phyloP scores from a whole-genome alignment of 2,888 invertebrate species.

The Heliconius ismenius region DNA sequence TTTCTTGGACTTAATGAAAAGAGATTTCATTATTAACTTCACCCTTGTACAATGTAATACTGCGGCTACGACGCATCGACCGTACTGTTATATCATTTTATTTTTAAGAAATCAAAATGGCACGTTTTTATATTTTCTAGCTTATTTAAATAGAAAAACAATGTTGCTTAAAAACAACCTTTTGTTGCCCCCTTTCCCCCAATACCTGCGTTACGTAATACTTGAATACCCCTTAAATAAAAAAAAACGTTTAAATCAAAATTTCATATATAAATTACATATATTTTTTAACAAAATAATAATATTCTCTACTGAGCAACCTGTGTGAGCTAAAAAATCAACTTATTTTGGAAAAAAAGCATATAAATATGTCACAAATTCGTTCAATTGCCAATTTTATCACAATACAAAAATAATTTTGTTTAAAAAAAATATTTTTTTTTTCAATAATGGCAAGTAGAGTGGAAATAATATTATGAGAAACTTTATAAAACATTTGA shows the following conservation, averaged over 20 bases:
- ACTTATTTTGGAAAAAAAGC: not conserved
- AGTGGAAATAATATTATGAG: not conserved
- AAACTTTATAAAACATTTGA: not conserved
- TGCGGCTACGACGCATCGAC: not conserved
- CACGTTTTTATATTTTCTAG: no score
- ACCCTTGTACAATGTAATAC: no score
- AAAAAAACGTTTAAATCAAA: not conserved
- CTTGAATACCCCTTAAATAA: not conserved
- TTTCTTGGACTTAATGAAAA: no score
- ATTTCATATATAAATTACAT: not conserved
- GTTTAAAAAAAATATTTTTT: not conserved
- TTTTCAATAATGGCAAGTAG: conserved; percentile 27
- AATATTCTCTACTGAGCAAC: conserved; percentile 13
- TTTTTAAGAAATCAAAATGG: no score
- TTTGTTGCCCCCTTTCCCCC: no score
- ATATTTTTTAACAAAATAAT: not conserved
- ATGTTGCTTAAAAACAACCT: no score
- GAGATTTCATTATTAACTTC: no score
- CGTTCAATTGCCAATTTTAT: conserved; percentile 16
- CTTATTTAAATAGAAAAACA: no score
- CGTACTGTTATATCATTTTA: no score
- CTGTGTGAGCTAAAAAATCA: conserved; percentile 4
- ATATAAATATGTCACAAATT: conserved; percentile 4
- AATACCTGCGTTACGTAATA: not conserved
- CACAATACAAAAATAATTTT: conserved; percentile 20